phyloP scores from a whole-genome alignment of 2,797 vertebrate species.

The Basileuterus tristriatus region DNA sequence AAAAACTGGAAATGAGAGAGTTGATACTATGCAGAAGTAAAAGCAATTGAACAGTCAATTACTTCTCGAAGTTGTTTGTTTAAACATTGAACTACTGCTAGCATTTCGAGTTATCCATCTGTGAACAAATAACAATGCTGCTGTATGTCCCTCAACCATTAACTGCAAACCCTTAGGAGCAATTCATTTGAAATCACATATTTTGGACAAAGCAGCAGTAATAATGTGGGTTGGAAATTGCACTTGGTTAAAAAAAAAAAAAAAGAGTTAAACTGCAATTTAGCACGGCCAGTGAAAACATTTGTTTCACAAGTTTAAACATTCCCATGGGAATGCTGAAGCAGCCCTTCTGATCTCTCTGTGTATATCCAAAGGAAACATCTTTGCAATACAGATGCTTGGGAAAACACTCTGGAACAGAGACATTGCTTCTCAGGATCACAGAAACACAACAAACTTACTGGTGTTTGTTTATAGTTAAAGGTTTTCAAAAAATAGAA shows the following conservation, averaged over 20 bases:
- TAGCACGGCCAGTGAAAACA: constrained; percentile 51
- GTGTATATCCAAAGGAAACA: constrained; percentile 45
- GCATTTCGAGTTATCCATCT: neutral
- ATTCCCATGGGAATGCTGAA: constrained; percentile 69
- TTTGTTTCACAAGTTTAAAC: constrained; percentile 54
- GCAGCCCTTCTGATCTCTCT: constrained; percentile 11
- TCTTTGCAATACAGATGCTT: constrained; percentile 47
- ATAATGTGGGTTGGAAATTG: constrained; percentile 18
- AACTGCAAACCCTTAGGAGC: constrained; percentile 12
- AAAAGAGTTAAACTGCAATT: constrained; percentile 7
- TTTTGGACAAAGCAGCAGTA: constrained; percentile 38
- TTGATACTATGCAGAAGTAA: constrained; percentile 38
- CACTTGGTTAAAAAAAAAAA: neutral
- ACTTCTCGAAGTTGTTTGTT: constrained; percentile 49
- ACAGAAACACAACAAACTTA: neutral
- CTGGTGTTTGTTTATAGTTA: neutral
- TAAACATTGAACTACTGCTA: constrained; percentile 29
- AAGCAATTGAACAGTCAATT: constrained; percentile 54
- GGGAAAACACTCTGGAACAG: constrained; percentile 11
- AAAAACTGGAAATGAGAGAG: neutral
- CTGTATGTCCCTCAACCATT: neutral
- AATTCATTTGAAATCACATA: neutral
- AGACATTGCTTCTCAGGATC: neutral
- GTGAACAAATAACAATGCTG: constrained; percentile 39
- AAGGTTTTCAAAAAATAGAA: neutral